A percentile compares a stretch with the other conserved stretches of the same genome.
Evolutionary conservation across 2,797 vertebrate genomes (phyloP).

Genomic region (Ciconia nigra): DNA sequence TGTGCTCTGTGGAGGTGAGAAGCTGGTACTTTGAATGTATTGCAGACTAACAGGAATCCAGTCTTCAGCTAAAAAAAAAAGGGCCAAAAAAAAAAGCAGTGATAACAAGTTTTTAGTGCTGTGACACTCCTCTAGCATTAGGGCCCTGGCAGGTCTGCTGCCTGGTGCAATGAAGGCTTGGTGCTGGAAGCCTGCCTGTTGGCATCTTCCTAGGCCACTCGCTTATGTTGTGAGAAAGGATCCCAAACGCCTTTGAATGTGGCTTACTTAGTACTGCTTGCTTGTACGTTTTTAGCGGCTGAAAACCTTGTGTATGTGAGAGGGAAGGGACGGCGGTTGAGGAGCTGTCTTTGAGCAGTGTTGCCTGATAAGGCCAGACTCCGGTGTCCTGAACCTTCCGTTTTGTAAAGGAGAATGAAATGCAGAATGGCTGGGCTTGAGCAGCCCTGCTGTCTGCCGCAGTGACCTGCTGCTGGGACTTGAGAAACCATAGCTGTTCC

Average conservation of each 20-base stretch:
- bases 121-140: neutral
- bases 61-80: neutral
- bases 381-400: neutral
- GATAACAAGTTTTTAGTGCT: neutral
- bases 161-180: neutral
- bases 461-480: neutral
- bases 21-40: neutral
- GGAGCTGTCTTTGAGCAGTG: neutral
- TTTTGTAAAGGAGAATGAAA: neutral
- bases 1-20: neutral
- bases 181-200: neutral
- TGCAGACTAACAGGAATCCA: neutral
- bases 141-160: neutral
- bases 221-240: neutral
- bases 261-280: neutral
- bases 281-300: neutral
- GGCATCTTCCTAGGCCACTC: neutral
- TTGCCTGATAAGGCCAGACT: neutral
- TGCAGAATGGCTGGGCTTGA: neutral
- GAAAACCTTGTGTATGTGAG: neutral
- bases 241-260: neutral
- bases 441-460: neutral
- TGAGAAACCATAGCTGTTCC: neutral
- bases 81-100: neutral
- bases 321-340: neutral